Evolutionary conservation across 2,888 invertebrate genomes (phyloP).

Genomic region (Hypercompe scribonia): DNA sequence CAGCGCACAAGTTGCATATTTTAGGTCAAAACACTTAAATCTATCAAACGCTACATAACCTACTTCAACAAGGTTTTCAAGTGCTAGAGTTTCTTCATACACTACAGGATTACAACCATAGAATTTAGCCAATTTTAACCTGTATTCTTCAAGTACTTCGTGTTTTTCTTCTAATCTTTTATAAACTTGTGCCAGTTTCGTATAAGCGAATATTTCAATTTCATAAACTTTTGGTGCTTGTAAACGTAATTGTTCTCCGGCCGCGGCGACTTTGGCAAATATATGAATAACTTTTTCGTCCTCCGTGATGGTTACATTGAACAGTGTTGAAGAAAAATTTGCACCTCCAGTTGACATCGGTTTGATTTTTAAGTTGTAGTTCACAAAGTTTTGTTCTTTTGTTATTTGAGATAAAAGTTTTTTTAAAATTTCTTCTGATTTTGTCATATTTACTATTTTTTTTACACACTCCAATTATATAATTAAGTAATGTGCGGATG

Average conservation of each 20-base stretch:
- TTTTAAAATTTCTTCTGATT: background rate
- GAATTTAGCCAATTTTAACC: constrained; percentile 34
- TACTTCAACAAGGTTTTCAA: constrained; percentile 37
- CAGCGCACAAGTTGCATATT: constrained; percentile 39
- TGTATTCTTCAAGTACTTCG: constrained; percentile 28
- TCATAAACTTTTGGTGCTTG: constrained; percentile 16
- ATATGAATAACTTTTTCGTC: constrained; percentile 3
- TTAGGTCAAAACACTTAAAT: constrained; percentile 4
- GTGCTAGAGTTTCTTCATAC: constrained; percentile 37
- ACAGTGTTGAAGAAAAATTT: constrained; percentile 39
- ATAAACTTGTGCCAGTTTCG: constrained; percentile 25
- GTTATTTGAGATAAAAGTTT: constrained; percentile 23
- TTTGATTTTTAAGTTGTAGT: constrained; percentile 27
- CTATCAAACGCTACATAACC: constrained; percentile 51
- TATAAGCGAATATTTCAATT: constrained; percentile 35
- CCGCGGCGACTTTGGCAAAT: constrained; percentile 34
- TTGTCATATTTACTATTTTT: background rate
- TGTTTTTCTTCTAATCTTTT: constrained; percentile 28
- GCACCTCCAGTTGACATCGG: constrained; percentile 34
- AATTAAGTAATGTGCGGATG: background rate
- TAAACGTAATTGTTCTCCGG: constrained; percentile 25
- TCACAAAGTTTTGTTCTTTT: constrained; percentile 21
- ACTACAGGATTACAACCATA: constrained; percentile 30
- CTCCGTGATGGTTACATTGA: constrained; percentile 19
- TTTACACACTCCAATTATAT: background rate